These are phyloP conservation scores for Agonopterix subpropinquella DNA, from an alignment of 2,888 invertebrate genomes.

Conservation along the genomic window DNA sequence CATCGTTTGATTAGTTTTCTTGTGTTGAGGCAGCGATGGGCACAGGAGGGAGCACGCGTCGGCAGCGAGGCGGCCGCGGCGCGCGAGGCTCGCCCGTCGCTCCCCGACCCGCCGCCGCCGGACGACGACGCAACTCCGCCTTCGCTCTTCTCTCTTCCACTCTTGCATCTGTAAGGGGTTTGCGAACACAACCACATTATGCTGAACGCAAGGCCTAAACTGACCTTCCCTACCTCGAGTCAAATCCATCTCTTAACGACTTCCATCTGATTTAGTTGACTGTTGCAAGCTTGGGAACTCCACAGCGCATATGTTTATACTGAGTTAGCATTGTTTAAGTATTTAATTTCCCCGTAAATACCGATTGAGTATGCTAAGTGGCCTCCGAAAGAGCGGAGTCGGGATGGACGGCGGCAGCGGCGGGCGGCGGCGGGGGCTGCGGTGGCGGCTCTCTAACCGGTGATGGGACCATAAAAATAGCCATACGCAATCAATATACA, in stretches of 20 bases:
- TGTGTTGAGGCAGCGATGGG: background rate
- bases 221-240: slow-evolving; percentile 67
- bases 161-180: slow-evolving; percentile 72
- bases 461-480: slow-evolving; percentile 71
- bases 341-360: slow-evolving; percentile 74
- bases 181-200: slow-evolving; percentile 75
- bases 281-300: slow-evolving; percentile 38
- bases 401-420: slow-evolving; percentile 43
- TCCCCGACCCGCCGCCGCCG: slow-evolving; percentile 24
- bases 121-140: slow-evolving; percentile 18
- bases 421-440: slow-evolving; percentile 33
- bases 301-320: slow-evolving; percentile 42
- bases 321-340: slow-evolving; percentile 66
- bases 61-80: slow-evolving; percentile 24
- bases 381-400: slow-evolving; percentile 66
- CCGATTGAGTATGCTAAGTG: slow-evolving; percentile 71
- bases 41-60: slow-evolving; percentile 9
- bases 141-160: slow-evolving; percentile 44
- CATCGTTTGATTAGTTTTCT: slow-evolving; percentile 33
- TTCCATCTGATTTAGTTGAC: slow-evolving; percentile 22
- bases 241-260: slow-evolving; percentile 59
- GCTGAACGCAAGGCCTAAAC: slow-evolving; percentile 66
- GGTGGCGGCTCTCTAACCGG: slow-evolving; percentile 69
- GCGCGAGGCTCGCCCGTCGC: slow-evolving; percentile 23
- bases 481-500: slow-evolving; percentile 76